These are phyloP conservation scores for Neodontobutis hainanensis DNA, from an alignment of 2,113 vertebrate species.

Conservation along the genomic window DNA sequence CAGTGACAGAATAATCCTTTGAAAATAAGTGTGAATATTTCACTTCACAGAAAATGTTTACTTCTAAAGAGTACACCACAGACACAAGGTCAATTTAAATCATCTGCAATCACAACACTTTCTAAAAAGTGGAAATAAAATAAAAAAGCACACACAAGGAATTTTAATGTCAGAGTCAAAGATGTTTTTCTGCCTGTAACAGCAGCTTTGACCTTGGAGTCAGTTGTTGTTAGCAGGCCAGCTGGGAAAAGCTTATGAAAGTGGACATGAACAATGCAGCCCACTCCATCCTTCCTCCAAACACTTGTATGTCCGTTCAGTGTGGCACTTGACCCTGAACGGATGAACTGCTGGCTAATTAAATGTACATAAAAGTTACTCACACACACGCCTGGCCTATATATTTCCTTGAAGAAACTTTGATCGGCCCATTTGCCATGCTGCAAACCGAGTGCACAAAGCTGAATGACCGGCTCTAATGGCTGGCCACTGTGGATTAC, in stretches of 20 bases:
- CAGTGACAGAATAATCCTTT: background rate
- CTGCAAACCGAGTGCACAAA: slow-evolving; percentile 42
- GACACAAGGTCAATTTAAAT: background rate
- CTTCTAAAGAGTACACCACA: background rate
- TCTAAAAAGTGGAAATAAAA: background rate
- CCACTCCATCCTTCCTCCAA: background rate
- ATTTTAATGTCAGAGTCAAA: background rate
- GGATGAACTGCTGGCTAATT: slow-evolving; percentile 13
- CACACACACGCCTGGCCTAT: background rate
- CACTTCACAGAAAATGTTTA: background rate
- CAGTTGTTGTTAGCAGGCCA: background rate
- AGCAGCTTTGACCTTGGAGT: slow-evolving; percentile 1
- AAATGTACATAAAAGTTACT: slow-evolving; percentile 17
- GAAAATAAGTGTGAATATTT: background rate
- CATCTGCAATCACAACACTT: background rate
- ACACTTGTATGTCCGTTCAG: slow-evolving; percentile 32
- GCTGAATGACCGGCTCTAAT: slow-evolving; percentile 50
- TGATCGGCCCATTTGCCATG: slow-evolving; percentile 40
- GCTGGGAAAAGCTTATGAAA: slow-evolving; percentile 15
- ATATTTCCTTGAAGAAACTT: slow-evolving; percentile 26
- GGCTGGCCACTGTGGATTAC: slow-evolving; percentile 47
- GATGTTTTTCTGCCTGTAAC: background rate
- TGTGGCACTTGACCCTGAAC: slow-evolving; percentile 12
- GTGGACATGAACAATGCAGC: slow-evolving; percentile 13
- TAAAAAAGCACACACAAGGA: background rate